Conservation (phyloP, 2,797 vertebrate genomes). For the Botia kubotai region DNA sequence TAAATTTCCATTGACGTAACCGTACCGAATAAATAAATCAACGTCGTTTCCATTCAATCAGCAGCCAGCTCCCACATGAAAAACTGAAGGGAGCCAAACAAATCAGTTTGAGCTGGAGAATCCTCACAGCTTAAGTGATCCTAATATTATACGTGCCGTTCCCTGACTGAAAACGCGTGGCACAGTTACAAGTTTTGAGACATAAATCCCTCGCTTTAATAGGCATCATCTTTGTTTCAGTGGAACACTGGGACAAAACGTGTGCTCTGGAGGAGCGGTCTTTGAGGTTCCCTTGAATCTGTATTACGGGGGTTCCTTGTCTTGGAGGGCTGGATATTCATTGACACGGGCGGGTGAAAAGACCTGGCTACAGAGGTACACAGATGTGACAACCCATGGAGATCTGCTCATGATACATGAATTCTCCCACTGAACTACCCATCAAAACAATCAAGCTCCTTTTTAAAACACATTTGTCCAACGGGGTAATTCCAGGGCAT, state of each 20-base stretch:
- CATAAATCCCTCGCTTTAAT: slow-evolving; percentile 49
- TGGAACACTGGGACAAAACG: not conserved
- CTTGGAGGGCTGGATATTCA: slow-evolving; percentile 32
- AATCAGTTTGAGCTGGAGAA: slow-evolving; percentile 53
- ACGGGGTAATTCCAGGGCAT: slow-evolving; percentile 22
- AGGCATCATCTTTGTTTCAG: not conserved
- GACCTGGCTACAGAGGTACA: slow-evolving; percentile 20
- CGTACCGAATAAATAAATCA: slow-evolving; percentile 72
- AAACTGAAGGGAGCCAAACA: slow-evolving; percentile 39
- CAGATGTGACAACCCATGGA: slow-evolving; percentile 19
- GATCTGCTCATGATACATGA: slow-evolving; percentile 56
- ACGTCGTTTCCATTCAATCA: slow-evolving; percentile 76
- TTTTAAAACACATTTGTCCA: slow-evolving; percentile 20
- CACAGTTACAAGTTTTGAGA: slow-evolving; percentile 40
- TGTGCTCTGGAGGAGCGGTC: slow-evolving; percentile 20
- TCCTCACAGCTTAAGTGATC: slow-evolving; percentile 60
- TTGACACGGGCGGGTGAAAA: slow-evolving; percentile 34
- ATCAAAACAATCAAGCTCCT: slow-evolving; percentile 33
- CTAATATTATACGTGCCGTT: slow-evolving; percentile 54
- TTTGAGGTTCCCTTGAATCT: slow-evolving; percentile 11
- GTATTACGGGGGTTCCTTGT: slow-evolving; percentile 24
- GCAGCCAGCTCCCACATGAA: slow-evolving; percentile 62
- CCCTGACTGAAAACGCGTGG: slow-evolving; percentile 61
- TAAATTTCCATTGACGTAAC: slow-evolving; percentile 81
- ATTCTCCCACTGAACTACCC: slow-evolving; percentile 42